phyloP scores from a whole-genome alignment of 2,113 vertebrate genomes.

The Upupa epops region DNA sequence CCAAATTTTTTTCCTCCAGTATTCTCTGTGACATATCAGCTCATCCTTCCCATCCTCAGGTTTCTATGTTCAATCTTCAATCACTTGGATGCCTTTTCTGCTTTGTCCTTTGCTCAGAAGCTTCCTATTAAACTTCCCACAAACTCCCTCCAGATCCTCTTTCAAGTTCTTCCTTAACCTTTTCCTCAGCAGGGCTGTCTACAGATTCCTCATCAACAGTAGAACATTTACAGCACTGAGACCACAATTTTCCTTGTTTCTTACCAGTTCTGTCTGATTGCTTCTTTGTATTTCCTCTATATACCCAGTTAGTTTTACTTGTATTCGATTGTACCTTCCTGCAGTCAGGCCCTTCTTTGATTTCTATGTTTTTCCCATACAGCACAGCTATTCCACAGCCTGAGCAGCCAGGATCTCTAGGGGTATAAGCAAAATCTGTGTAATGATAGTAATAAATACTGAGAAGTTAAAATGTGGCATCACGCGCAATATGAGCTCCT shows the following conservation, averaged over 20 bases:
- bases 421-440: background rate
- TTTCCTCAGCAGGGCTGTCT: conserved; percentile 5
- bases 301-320: background rate
- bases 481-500: background rate
- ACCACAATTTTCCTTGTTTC: background rate
- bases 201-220: background rate
- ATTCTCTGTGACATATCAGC: background rate
- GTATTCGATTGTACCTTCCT: background rate
- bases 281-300: background rate
- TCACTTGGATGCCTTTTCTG: background rate
- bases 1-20: background rate
- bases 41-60: background rate
- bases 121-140: conserved; percentile 28
- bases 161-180: conserved; percentile 29
- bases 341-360: background rate
- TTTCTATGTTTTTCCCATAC: background rate
- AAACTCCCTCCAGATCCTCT: background rate
- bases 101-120: conserved; percentile 37
- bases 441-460: background rate
- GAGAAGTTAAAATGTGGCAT: background rate
- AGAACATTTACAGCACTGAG: background rate
- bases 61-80: background rate
- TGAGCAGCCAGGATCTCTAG: background rate
- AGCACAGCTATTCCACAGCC: background rate
- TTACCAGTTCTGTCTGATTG: background rate